Evolutionary conservation across 1,140 invertebrate species (phyloP), one percentile per base, ranked within the genome.

Genomic region (Lasioglossum baleicum): DNA sequence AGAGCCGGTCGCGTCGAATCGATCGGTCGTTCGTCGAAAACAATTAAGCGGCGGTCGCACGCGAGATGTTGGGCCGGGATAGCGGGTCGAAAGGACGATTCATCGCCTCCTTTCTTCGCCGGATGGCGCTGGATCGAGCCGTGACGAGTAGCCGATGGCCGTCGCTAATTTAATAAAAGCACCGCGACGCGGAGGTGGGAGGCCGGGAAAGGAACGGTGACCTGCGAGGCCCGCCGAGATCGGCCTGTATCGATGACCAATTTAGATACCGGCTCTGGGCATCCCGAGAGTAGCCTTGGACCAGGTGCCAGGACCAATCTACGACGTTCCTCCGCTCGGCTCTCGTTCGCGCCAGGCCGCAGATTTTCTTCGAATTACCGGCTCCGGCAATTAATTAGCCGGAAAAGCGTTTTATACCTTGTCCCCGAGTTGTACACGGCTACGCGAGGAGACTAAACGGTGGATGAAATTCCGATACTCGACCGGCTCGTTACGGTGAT

Each of bases 91-190:
- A 61, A 35, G 56, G 31, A 64, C 82, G 65, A 84, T 81, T 81
- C 78, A 77, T 84, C 72, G 44, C 64, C 60, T 80, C n/a, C 58
- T 80, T 82, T 61, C 53, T 65, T 68, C n/a, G n/a, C 67, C 61
- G 35, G 15, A 22, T 31, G 42, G 26, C 26, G 20, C 42, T n/a
- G 42, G 64, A 51, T 0, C 35, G n/a, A 26, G 4, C 10, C 58
- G 71, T 81, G 78, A 86, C 67, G 75, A 64, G 35, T 35, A 35
- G 35, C 10, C 61, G 83, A 86, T 63, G 74, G 13, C 74, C 85
- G 20, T 86, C 60, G 74, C 77, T 86, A 86, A 87, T 87, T 83
- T 87, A 87, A 85, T 87, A 85, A 83, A 87, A 87, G 81, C 74
- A 63, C 40, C 69, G 60, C 63, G 67, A 64, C 8, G 51, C 20